These are phyloP conservation scores for Platanista minor DNA, from an alignment of 2,113 vertebrate species.

Conservation along the genomic window DNA sequence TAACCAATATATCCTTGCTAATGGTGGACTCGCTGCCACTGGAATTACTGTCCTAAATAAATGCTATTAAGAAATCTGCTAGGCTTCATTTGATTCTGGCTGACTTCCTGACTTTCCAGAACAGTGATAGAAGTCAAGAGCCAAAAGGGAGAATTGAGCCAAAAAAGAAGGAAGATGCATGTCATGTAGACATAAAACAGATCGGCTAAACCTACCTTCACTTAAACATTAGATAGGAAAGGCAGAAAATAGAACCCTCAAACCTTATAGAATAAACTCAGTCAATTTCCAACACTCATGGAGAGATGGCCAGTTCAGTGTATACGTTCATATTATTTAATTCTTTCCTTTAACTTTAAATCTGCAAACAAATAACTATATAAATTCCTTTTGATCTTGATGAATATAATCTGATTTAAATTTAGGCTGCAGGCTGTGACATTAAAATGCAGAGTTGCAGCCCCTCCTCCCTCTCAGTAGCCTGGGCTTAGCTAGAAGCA, in stretches of 20 bases:
- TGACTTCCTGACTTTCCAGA: conserved; percentile 66
- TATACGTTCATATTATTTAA: background rate
- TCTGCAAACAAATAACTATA: background rate
- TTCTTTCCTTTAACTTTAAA: conserved; percentile 12
- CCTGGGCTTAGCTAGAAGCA: background rate
- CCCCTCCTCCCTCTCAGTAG: background rate
- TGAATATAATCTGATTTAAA: background rate
- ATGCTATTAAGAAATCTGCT: conserved; percentile 45
- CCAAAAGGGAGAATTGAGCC: conserved; percentile 54
- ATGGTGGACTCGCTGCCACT: conserved; percentile 47
- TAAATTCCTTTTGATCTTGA: conserved; percentile 11
- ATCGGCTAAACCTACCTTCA: conserved; percentile 43
- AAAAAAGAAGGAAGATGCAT: conserved; percentile 62
- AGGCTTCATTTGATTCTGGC: conserved; percentile 60
- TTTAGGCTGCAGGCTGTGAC: background rate
- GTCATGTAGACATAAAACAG: conserved; percentile 68
- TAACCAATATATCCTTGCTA: conserved; percentile 45
- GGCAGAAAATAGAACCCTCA: conserved; percentile 22
- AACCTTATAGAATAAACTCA: background rate
- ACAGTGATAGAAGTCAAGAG: conserved; percentile 54
- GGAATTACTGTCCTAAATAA: conserved; percentile 63
- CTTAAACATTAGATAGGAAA: conserved; percentile 49
- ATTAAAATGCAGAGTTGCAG: background rate
- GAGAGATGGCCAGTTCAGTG: background rate
- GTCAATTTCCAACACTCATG: background rate